Evolutionary conservation across 2,797 vertebrate genomes (phyloP).

Genomic region (Hafferia zeledoni): DNA sequence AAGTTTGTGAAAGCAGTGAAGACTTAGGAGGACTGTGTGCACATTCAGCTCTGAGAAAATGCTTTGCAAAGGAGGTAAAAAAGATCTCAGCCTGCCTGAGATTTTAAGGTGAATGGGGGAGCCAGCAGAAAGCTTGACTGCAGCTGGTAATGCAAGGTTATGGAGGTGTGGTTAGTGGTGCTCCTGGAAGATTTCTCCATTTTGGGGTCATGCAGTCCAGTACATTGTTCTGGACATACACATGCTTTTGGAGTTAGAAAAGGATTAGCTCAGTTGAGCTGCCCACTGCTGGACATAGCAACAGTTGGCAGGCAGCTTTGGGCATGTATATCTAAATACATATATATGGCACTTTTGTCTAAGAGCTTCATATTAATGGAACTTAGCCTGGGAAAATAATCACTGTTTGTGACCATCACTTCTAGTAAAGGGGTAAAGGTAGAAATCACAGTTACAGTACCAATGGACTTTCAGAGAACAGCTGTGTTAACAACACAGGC

Average conservation of each 20-base stretch:
- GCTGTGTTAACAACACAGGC: neutral
- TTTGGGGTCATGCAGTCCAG: fast-evolving
- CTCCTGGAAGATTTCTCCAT: neutral
- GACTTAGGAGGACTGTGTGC: neutral
- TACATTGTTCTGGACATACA: neutral
- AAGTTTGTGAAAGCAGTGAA: neutral
- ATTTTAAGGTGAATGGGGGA: neutral
- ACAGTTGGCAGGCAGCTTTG: neutral
- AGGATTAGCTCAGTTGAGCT: neutral
- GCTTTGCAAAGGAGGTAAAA: neutral
- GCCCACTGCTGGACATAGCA: neutral
- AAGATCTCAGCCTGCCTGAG: neutral
- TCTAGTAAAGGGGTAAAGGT: neutral
- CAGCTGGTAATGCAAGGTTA: neutral
- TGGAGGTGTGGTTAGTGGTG: fast-evolving
- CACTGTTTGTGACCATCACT: neutral
- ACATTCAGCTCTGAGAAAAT: neutral
- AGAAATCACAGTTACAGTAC: neutral
- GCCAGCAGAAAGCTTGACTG: neutral
- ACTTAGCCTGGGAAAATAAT: neutral
- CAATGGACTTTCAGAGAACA: neutral
- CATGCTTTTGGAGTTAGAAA: neutral
- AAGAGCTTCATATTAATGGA: neutral
- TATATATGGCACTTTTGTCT: neutral
- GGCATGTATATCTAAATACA: neutral